Percentiles rank a stretch among this genome's conserved stretches.
phyloP scores from a whole-genome alignment of 37 sponge, comb jelly and placozoan genomes.

The Diacarnus erythraeanus region DNA sequence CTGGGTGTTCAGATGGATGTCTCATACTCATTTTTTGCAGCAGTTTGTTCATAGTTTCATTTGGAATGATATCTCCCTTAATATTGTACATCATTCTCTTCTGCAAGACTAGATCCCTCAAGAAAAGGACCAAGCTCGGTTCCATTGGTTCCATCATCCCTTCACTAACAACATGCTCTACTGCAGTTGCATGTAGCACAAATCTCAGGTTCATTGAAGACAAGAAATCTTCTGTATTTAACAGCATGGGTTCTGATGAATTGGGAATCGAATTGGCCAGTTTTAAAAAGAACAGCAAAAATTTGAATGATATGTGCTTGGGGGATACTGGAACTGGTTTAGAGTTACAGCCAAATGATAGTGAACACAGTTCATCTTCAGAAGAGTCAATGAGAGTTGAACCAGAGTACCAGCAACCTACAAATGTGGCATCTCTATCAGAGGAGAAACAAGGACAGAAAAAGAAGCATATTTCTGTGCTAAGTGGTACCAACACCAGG shows the following conservation, averaged over 20 bases:
- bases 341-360: neutral
- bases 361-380: neutral
- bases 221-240: neutral
- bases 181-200: neutral
- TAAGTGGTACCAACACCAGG: too few relatives aligned
- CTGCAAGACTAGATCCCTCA: neutral
- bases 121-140: neutral
- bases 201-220: too few relatives aligned
- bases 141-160: neutral
- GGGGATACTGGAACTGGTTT: neutral
- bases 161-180: neutral
- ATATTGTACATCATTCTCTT: neutral
- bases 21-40: neutral
- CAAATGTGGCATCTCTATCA: neutral
- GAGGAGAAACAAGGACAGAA: neutral
- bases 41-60: neutral
- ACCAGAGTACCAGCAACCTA: neutral
- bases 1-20: slow-evolving; percentile 3
- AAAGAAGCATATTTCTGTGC: too few relatives aligned
- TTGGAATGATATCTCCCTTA: neutral
- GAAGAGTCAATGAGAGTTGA: neutral
- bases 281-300: too few relatives aligned
- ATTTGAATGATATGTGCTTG: neutral
- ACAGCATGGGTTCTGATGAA: neutral
- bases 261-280: neutral